Evolutionary conservation across 2,113 vertebrate species (phyloP), one percentile per base, ranked within the genome.

Genomic region (Gadus chalcogrammus): DNA sequence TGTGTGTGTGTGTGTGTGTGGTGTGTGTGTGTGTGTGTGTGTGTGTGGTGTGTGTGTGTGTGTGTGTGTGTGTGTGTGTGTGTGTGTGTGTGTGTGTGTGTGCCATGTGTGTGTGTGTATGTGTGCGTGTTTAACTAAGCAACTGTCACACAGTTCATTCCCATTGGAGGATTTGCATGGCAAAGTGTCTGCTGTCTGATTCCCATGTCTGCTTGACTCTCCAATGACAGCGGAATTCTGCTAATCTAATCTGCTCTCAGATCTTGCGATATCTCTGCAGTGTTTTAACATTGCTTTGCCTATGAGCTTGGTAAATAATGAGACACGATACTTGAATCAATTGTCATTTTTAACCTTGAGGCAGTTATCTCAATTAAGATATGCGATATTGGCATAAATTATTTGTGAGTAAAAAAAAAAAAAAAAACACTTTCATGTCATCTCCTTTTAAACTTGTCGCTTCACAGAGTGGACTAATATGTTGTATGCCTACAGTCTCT

Each of bases 131-230:
- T 53, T 59, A 55, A 18, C 52, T 20, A 12, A 70, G 28, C 79
- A 86, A 89, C 86, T 88, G 86, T 86, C 85, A 64, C 53, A 77
- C 67, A 82, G 27, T 66, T 65, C 68, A 72, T 84, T 86, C 83
- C 79, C 84, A 85, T 71, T 71, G 79, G 73, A 74, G 71, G 75
- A 81, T 82, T 88, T 85, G 79, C 87, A 87, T 87, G 78, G 73
- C 70, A 83, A 82, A 80, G 77, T 79, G 78, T 75, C 67, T 48
- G 16, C 78, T 84, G 82, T 82, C 79, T 83, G 72, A 80, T 86
- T 88, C 79, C 77, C 85, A 87, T 67, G 72, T 82, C 78, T 74
- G 67, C 58, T 78, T 77, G 56, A 73, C 78, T 77, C 66, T 68
- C 56, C 72, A 72, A 81, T 73, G 48, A 61, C 61, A 27, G 65